Evolutionary conservation across 2,113 vertebrate species (phyloP).

Genomic region (Hystrix brachyura): DNA sequence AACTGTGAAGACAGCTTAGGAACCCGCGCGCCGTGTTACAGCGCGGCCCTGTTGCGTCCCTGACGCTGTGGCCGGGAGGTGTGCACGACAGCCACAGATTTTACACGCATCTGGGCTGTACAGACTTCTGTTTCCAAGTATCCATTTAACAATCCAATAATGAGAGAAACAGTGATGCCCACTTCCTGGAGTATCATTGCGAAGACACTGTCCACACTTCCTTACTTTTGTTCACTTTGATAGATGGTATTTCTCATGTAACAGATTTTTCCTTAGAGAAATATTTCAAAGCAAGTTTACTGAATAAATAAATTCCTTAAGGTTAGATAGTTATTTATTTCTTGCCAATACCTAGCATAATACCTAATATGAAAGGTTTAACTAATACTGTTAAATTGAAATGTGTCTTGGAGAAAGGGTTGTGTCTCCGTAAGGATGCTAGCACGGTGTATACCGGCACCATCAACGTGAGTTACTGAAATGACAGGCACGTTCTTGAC

Average conservation of each 20-base stretch:
- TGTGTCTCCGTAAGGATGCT: not conserved
- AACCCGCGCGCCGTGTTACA: not conserved
- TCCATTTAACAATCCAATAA: not conserved
- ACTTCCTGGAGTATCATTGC: not conserved
- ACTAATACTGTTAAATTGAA: not conserved
- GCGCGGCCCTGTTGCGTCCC: not conserved
- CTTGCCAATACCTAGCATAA: not conserved
- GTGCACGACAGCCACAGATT: not conserved
- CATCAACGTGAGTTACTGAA: not conserved
- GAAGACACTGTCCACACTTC: not conserved
- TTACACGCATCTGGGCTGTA: too few relatives aligned
- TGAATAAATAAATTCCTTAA: not conserved
- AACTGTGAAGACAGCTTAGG: not conserved
- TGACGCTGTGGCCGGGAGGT: not conserved
- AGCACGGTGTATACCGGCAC: not conserved
- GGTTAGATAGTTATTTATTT: conserved; percentile 17
- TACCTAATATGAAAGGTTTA: not conserved
- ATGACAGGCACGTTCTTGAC: not conserved
- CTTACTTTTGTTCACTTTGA: not conserved
- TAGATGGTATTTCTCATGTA: conserved; percentile 16
- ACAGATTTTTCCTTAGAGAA: conserved; percentile 33
- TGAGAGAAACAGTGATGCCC: not conserved
- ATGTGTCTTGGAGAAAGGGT: not conserved
- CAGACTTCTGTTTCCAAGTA: not conserved
- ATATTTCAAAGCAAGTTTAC: conserved; percentile 14